These are phyloP conservation scores for Platyura marginata DNA, from an alignment of 1,140 invertebrate species.

Conservation along the genomic window DNA sequence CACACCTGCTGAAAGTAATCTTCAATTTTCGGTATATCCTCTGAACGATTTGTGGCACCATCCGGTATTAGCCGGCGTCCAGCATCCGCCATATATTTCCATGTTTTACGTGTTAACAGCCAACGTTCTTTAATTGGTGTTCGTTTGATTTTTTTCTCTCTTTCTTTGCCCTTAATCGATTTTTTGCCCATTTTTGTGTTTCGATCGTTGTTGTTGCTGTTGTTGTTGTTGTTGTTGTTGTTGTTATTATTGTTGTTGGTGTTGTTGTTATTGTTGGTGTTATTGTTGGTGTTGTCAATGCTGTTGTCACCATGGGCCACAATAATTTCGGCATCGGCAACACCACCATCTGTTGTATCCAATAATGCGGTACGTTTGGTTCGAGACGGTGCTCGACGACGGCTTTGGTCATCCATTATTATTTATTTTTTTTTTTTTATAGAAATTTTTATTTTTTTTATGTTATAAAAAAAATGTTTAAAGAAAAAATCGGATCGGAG, in stretches of 20 bases:
- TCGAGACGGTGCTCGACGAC: too few relatives aligned
- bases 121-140: conserved; percentile 55
- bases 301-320: not conserved
- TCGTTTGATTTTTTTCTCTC: conserved; percentile 18
- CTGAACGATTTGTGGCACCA: conserved; percentile 41
- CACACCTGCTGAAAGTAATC: conserved; percentile 70
- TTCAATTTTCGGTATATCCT: conserved; percentile 61
- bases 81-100: conserved; percentile 78
- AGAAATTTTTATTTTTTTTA: too few relatives aligned
- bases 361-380: too few relatives aligned
- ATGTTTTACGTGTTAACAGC: conserved; percentile 71
- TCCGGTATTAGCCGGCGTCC: conserved; percentile 69
- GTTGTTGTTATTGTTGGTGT: conserved; percentile 5
- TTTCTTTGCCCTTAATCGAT: conserved; percentile 6
- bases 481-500: too few relatives aligned
- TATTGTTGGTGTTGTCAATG: not conserved
- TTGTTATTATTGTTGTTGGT: conserved; percentile 8
- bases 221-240: not conserved
- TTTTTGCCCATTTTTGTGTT: conserved; percentile 1
- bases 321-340: not conserved
- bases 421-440: too few relatives aligned
- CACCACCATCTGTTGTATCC: not conserved
- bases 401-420: too few relatives aligned
- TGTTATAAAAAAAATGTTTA: too few relatives aligned
- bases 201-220: not conserved